Percentiles rank a stretch among this genome's conserved stretches.
phyloP scores from a whole-genome alignment of 2,113 vertebrate genomes.

The Ptychochromis oligacanthus region DNA sequence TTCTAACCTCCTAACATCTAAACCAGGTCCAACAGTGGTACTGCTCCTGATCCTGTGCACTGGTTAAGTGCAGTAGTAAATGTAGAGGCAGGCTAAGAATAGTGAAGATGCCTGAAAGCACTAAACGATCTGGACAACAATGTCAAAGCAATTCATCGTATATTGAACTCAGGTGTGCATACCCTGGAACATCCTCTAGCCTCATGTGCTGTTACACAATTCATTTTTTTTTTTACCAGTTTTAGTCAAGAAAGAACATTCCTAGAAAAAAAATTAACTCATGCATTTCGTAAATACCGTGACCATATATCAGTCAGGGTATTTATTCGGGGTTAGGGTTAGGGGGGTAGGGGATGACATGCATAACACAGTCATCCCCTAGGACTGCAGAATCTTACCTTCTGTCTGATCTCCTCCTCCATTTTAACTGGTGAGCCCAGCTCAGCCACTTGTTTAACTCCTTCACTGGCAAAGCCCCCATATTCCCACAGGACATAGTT shows the following conservation, averaged over 20 bases:
- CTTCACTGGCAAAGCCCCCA: slow-evolving; percentile 90
- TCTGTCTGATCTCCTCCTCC: slow-evolving; percentile 99
- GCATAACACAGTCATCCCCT: not conserved
- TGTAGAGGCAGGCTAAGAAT: slow-evolving; percentile 40
- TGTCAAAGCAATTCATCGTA: slow-evolving; percentile 40
- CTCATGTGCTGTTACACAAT: not conserved
- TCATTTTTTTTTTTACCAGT: not conserved
- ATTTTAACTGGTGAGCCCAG: slow-evolving; percentile 97
- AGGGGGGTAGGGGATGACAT: not conserved
- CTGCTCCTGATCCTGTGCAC: not conserved
- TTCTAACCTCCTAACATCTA: not conserved
- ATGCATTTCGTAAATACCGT: not conserved
- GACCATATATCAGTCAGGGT: not conserved
- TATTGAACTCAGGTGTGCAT: slow-evolving; percentile 27
- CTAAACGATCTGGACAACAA: slow-evolving; percentile 53
- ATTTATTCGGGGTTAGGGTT: too few relatives aligned
- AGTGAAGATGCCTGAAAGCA: slow-evolving; percentile 41
- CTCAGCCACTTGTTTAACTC: slow-evolving; percentile 94
- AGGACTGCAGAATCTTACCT: slow-evolving; percentile 80
- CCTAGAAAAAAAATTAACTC: not conserved
- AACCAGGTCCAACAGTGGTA: not conserved
- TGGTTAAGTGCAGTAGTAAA: slow-evolving; percentile 1
- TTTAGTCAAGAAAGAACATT: not conserved
- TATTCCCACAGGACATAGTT: slow-evolving; percentile 97
- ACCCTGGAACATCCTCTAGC: slow-evolving; percentile 11